A percentile compares a stretch with the other conserved stretches of the same genome.
Conservation (phyloP, 64 coral and sea anemone species). For the Anthopleura sola region DNA sequence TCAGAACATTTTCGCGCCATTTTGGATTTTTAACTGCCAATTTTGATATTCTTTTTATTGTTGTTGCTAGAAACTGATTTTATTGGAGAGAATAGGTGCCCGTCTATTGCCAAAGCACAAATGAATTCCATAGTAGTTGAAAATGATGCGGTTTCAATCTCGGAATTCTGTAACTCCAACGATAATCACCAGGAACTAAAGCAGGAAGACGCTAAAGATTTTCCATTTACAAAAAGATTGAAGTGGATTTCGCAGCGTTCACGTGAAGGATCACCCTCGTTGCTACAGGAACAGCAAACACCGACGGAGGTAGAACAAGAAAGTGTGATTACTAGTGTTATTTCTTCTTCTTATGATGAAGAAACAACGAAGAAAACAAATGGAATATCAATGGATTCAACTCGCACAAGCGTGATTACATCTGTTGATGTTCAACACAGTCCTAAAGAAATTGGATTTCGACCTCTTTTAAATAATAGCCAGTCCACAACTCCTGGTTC, state of each 20-base stretch:
- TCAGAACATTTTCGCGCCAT: not conserved
- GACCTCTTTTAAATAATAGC: not conserved
- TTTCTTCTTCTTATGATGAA: not conserved
- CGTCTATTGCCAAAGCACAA: not conserved
- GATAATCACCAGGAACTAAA: not conserved
- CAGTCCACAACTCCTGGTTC: not conserved
- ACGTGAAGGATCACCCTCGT: conserved; percentile 21
- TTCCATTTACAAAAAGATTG: conserved; percentile 21
- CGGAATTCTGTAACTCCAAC: not conserved
- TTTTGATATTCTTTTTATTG: not conserved
- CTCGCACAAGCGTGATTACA: not conserved
- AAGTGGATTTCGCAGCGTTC: conserved; percentile 15
- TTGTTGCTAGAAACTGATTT: not conserved
- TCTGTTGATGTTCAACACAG: not conserved
- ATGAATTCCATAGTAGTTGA: not conserved
- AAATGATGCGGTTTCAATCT: not conserved
- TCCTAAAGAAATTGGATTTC: not conserved
- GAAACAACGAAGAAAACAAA: not conserved
- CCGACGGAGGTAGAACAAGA: not conserved
- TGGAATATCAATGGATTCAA: not conserved
- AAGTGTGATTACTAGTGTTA: not conserved
- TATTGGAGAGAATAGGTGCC: not conserved
- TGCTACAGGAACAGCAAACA: not conserved
- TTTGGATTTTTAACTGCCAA: not conserved
- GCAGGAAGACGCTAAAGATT: not conserved